Conservation (phyloP, 2,888 invertebrate species). For the Catocala sponsa region DNA sequence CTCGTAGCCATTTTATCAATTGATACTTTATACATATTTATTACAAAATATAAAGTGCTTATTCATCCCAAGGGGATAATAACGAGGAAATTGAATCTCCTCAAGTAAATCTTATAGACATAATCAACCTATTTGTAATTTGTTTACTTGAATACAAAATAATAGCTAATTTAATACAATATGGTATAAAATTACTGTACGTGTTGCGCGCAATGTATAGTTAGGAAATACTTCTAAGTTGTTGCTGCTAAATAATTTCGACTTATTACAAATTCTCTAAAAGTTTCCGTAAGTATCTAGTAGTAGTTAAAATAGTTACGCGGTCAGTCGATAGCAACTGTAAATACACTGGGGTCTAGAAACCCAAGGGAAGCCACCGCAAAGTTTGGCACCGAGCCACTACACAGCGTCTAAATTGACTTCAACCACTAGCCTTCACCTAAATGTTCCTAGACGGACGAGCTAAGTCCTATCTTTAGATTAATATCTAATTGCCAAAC, state of each 20-base stretch:
- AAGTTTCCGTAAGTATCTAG: constrained; percentile 40
- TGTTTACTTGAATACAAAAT: constrained; percentile 6
- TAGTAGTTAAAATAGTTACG: constrained; percentile 51
- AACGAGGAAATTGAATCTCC: constrained; percentile 4
- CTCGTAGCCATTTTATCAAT: constrained; percentile 3
- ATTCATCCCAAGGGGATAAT: constrained; percentile 4
- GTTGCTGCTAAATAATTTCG: constrained; percentile 28
- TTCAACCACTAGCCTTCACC: constrained; percentile 46
- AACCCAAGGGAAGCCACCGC: constrained; percentile 40
- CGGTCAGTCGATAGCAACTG: constrained; percentile 49
- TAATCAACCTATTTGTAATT: constrained; percentile 5
- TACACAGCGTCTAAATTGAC: constrained; percentile 41
- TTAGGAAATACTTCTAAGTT: constrained; percentile 16
- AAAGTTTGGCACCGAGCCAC: constrained; percentile 58
- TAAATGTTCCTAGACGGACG: constrained; percentile 38
- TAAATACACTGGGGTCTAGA: constrained; percentile 39
- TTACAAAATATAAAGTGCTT: constrained; percentile 6
- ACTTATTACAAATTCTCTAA: constrained; percentile 48
- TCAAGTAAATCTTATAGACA: constrained; percentile 6
- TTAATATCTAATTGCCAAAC: constrained; percentile 20
- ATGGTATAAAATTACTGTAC: not conserved
- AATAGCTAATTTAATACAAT: constrained; percentile 1
- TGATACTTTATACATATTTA: constrained; percentile 9
- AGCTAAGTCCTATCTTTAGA: constrained; percentile 27
- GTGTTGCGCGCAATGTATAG: not conserved